Percentiles rank a stretch among this genome's conserved stretches.
Evolutionary conservation across 2,113 vertebrate genomes (phyloP).

Genomic region (Rafetus swinhoei): DNA sequence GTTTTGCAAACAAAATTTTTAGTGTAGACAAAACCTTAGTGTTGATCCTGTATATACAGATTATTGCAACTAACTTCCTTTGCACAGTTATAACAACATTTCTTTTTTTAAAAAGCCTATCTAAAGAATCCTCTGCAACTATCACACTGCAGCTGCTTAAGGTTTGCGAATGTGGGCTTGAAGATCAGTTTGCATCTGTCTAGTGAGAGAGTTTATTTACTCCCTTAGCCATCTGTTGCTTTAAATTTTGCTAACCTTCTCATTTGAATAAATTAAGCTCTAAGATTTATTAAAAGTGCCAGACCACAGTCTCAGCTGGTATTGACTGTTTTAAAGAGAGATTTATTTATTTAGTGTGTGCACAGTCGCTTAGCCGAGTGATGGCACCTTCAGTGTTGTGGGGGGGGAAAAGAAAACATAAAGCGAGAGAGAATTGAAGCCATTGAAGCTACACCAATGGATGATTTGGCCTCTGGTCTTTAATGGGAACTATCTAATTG

Average conservation of each 20-base stretch:
- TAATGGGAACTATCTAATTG: background rate
- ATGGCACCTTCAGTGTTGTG: no score
- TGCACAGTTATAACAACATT: background rate
- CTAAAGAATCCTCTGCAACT: background rate
- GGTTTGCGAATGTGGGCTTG: background rate
- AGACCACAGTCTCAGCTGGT: background rate
- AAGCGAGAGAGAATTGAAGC: background rate
- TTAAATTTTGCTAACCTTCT: background rate
- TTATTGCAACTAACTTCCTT: background rate
- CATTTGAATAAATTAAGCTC: background rate
- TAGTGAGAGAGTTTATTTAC: background rate
- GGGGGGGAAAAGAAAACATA: background rate
- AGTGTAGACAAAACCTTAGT: background rate
- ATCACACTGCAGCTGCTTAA: background rate
- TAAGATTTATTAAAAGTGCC: background rate
- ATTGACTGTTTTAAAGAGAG: background rate
- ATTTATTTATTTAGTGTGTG: no score
- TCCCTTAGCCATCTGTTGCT: background rate
- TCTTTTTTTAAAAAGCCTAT: background rate
- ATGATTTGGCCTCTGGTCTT: background rate
- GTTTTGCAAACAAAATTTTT: no score
- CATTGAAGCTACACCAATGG: background rate
- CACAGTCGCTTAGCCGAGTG: no score
- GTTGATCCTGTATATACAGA: accelerated
- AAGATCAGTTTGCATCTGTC: background rate